Conservation (phyloP, 2,888 invertebrate species). For the Lasiommata megera region DNA sequence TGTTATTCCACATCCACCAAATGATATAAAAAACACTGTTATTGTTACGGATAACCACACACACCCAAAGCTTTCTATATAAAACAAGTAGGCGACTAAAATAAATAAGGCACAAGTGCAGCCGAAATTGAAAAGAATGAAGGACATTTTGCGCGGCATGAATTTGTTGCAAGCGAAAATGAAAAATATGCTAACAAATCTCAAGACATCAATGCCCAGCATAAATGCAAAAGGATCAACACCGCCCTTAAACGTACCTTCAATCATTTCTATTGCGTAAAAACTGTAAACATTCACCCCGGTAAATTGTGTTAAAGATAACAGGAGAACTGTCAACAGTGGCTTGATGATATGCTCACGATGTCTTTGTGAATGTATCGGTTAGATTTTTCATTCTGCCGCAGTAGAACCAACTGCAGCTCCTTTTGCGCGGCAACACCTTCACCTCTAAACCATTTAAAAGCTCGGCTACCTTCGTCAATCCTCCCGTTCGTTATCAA, state of each 20-base stretch:
- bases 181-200: constrained; percentile 34
- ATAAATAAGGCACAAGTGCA: constrained; percentile 37
- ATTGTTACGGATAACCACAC: constrained; percentile 43
- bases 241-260: constrained; percentile 44
- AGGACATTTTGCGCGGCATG: constrained; percentile 44
- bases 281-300: constrained; percentile 51
- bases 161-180: constrained; percentile 43
- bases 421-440: constrained; percentile 44
- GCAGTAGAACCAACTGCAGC: constrained; percentile 42
- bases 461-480: constrained; percentile 44
- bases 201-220: constrained; percentile 47
- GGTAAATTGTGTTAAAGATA: constrained; percentile 47
- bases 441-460: constrained; percentile 47
- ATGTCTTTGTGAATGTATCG: constrained; percentile 36
- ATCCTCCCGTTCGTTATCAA: constrained; percentile 47
- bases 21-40: constrained; percentile 43
- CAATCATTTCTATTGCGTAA: constrained; percentile 49
- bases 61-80: constrained; percentile 36
- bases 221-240: constrained; percentile 47
- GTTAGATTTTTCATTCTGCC: constrained; percentile 35
- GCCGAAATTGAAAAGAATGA: constrained; percentile 38
- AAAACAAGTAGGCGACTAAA: constrained; percentile 33
- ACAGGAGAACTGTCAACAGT: constrained; percentile 43
- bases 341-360: constrained; percentile 38
- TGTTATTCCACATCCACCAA: constrained; percentile 41